phyloP scores from a whole-genome alignment of 2,797 vertebrate genomes.

The Danio choprae region DNA sequence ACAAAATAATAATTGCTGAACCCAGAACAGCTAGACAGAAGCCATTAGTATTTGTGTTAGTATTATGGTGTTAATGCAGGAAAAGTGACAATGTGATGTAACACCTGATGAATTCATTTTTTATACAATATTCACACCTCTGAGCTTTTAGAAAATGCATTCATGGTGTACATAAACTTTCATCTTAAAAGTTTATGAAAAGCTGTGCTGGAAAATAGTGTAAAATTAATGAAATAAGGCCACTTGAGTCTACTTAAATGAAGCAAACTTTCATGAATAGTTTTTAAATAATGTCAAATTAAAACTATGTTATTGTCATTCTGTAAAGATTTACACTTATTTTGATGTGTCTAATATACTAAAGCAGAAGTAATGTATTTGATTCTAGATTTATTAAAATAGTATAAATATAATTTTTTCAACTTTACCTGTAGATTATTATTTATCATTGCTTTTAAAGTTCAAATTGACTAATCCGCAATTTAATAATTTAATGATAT shows the following conservation, averaged over 20 bases:
- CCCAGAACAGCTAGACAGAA: not conserved
- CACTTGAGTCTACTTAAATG: not conserved
- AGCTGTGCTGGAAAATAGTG: not conserved
- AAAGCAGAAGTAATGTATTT: not conserved
- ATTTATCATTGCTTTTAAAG: not conserved
- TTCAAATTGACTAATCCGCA: not conserved
- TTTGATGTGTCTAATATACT: not conserved
- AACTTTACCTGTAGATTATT: not conserved
- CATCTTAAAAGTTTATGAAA: not conserved
- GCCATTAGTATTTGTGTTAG: not conserved
- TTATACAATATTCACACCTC: not conserved
- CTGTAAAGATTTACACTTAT: not conserved
- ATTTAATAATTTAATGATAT: not conserved
- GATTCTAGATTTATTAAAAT: not conserved
- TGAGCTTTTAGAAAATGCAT: not conserved
- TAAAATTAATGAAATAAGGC: not conserved
- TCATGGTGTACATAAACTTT: too few relatives aligned
- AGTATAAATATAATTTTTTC: too few relatives aligned
- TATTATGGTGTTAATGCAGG: not conserved
- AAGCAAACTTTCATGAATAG: too few relatives aligned
- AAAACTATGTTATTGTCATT: not conserved
- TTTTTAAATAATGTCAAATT: not conserved
- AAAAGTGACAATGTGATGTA: slow-evolving; percentile 7
- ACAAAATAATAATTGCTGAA: not conserved
- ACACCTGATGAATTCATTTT: not conserved